These are phyloP conservation scores for Gopherus evgoodei DNA, from an alignment of 2,113 vertebrate species.

Conservation along the genomic window DNA sequence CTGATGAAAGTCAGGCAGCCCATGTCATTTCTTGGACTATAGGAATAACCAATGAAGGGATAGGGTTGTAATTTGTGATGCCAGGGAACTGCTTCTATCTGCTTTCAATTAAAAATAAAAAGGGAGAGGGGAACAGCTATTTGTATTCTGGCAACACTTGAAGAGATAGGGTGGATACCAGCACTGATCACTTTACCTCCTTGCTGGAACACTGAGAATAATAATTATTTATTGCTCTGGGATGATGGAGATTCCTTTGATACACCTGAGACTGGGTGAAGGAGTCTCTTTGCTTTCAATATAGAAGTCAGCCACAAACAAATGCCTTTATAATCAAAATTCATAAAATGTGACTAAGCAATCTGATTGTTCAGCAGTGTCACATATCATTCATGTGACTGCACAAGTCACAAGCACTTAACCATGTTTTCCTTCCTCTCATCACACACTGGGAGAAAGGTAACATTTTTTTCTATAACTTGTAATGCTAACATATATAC, in stretches of 20 bases:
- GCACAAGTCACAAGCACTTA: not conserved
- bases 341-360: not conserved
- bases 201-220: constrained; percentile 7
- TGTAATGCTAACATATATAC: not conserved
- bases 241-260: not conserved
- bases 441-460: not conserved
- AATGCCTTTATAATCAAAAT: constrained; percentile 24
- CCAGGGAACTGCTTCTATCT: not conserved
- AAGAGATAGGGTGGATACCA: not conserved
- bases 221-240: not conserved
- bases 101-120: not conserved
- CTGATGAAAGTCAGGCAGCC: not conserved
- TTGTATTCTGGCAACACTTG: not conserved
- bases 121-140: not conserved
- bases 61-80: not conserved
- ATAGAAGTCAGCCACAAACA: not conserved
- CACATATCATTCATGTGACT: not conserved
- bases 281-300: constrained; percentile 8
- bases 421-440: not conserved
- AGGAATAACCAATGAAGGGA: not conserved
- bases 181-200: not conserved
- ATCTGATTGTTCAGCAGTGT: not conserved
- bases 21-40: constrained; percentile 1
- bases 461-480: no score
- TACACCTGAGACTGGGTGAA: not conserved